Evolutionary conservation across 2,797 vertebrate genomes (phyloP).

Genomic region (Myoxocephalus aenaeus): DNA sequence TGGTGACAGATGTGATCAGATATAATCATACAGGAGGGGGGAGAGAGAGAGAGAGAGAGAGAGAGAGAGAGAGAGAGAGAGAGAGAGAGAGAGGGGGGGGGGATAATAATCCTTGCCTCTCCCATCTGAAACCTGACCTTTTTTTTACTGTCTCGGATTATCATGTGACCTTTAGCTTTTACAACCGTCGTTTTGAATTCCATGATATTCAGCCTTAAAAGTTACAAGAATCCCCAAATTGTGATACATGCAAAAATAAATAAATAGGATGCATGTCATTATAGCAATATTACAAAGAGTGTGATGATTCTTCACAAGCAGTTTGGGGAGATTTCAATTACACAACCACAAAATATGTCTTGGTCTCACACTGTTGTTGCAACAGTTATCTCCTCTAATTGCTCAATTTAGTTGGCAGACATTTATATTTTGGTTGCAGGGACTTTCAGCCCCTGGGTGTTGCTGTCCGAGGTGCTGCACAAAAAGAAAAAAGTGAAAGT

Average conservation of each 20-base stretch:
- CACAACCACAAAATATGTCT: neutral
- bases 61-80: too few relatives aligned
- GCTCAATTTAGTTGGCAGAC: neutral
- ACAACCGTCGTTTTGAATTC: slow-evolving; percentile 2
- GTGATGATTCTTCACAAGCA: neutral
- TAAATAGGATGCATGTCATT: neutral
- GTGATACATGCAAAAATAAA: neutral
- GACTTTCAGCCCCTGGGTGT: neutral
- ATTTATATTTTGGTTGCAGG: neutral
- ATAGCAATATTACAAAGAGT: neutral
- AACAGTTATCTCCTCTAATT: neutral
- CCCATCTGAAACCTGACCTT: slow-evolving; percentile 20
- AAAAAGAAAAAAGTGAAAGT: neutral
- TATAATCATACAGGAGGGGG: slow-evolving; percentile 11
- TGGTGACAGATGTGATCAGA: slow-evolving; percentile 12
- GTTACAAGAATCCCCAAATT: neutral
- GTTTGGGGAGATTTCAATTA: neutral
- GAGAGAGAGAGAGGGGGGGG: neutral
- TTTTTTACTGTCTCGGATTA: neutral
- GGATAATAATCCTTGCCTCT: neutral
- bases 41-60: neutral
- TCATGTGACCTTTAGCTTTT: slow-evolving; percentile 2
- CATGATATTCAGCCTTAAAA: neutral
- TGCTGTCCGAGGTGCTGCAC: slow-evolving; percentile 75
- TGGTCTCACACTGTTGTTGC: neutral